phyloP scores from a whole-genome alignment of 2,888 invertebrate species.

The Listrodromus nycthemerus region DNA sequence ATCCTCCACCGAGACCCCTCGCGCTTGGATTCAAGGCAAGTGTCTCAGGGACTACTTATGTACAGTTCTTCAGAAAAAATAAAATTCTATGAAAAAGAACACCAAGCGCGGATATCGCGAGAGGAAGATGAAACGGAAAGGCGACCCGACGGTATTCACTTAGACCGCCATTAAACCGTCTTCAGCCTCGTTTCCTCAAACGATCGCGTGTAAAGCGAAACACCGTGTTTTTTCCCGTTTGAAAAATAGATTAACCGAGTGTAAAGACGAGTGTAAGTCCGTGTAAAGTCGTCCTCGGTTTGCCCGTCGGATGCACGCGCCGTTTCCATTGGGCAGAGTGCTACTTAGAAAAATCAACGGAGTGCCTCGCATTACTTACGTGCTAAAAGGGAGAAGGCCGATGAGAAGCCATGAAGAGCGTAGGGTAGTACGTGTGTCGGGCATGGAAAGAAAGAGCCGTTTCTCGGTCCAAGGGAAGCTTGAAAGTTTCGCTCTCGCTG shows the following conservation, averaged over 20 bases:
- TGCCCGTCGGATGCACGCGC: constrained; percentile 23
- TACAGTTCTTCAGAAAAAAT: neutral
- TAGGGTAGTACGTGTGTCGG: neutral
- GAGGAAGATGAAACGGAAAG: constrained; percentile 8
- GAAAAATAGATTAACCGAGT: constrained; percentile 11
- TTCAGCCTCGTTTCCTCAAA: constrained; percentile 37
- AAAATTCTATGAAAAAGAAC: neutral
- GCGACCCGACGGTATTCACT: constrained; percentile 16
- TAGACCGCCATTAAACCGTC: constrained; percentile 7
- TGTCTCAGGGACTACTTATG: constrained; percentile 17
- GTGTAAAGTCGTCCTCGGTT: constrained; percentile 12
- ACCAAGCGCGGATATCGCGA: neutral
- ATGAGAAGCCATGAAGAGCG: constrained; percentile 44
- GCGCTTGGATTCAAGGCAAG: constrained; percentile 57
- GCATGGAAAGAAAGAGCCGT: constrained; percentile 65
- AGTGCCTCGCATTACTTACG: constrained; percentile 79
- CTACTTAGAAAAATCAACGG: constrained; percentile 83
- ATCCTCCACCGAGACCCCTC: constrained; percentile 30
- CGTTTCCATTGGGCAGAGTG: constrained; percentile 79
- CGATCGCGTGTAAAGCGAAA: constrained; percentile 21
- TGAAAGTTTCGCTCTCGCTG: constrained; percentile 60
- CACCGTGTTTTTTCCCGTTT: too few species aligned
- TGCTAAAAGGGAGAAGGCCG: constrained; percentile 74
- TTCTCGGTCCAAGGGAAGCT: constrained; percentile 61
- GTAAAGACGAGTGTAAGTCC: neutral